A percentile compares a stretch with the other conserved stretches of the same genome.
Evolutionary conservation across 2,113 vertebrate genomes (phyloP).

Genomic region (Axis porcinus): DNA sequence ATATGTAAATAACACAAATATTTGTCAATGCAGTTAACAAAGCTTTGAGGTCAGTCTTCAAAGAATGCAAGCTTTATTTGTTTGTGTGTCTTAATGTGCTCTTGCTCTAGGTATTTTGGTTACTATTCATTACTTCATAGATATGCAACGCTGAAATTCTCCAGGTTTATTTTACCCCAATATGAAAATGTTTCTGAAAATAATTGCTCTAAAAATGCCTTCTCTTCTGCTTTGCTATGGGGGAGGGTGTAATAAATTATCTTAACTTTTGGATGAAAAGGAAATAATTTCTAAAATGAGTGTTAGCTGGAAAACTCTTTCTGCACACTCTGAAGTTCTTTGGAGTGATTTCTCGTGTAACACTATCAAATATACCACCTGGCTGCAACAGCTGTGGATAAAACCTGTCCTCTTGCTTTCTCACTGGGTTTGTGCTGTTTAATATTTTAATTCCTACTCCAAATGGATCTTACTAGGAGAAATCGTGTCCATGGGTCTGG

Average conservation of each 20-base stretch:
- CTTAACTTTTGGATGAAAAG: slow-evolving; percentile 38
- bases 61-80: not conserved
- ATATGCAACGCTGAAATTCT: slow-evolving; percentile 7
- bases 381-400: not conserved
- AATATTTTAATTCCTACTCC: not conserved
- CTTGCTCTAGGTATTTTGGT: not conserved
- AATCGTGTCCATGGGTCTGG: not conserved
- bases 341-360: not conserved
- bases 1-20: not conserved
- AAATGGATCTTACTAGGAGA: not conserved
- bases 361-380: slow-evolving; percentile 24
- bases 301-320: not conserved
- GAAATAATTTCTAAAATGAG: slow-evolving; percentile 34
- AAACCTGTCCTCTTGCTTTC: not conserved
- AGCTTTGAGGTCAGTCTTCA: not conserved
- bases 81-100: not conserved
- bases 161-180: slow-evolving; percentile 26
- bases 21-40: not conserved
- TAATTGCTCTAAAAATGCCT: slow-evolving; percentile 39
- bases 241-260: slow-evolving; percentile 34
- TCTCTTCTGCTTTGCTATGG: not conserved
- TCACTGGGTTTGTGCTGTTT: fast-evolving
- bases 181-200: slow-evolving; percentile 38
- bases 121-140: not conserved
- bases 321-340: not conserved